Base-by-base conservation (phyloP, 2,888 invertebrate genomes). In the Aspidiotus destructor region DNA sequence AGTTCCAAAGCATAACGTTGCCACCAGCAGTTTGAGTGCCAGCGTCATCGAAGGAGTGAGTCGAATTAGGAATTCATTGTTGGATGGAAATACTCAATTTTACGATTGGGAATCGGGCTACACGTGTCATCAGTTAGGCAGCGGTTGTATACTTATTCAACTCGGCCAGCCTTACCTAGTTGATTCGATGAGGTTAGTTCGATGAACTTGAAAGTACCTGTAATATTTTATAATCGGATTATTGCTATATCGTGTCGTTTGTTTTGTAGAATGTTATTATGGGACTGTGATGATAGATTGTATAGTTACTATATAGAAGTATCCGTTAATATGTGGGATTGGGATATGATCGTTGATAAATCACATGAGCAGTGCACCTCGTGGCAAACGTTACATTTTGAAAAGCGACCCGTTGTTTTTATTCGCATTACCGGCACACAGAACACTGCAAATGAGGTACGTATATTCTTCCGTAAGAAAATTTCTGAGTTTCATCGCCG, bases 31-130 rank as follows among this genome's bases (percentile, higher is more conserved):
- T 69, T 85, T 87, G 75, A 89, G 92, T 77, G 98, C 99, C 2
- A 86, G 87, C 74, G 98, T 99, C 70, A 88, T 93, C 57, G 98
- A 99, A 80, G 99, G 99, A 70, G 98, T 99, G 9, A 85, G 85
- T 71, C 88, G 98, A 11, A 88, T 89, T 60, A 84, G 97, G 73
- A 96, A 99, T 81, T 92, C 95, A 0, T 82, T 99, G 11, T 83
- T 99, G 70, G 97, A 99, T 82, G 98, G 98, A 13, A 94, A 98
- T 78, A 91, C 86, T 68, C 85, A 87, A 75, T 88, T 91, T 79
- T 99, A 98, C 79, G 96, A 98, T 81, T 98, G 97, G 97, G 98
- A 99, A 79, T 91, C 90, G 68, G 97, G 97, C 72, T 98, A 97
- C 79, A 97, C 96, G 7, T 97, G 96, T 78, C 96, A 97, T 81